Evolutionary conservation across 1,140 invertebrate genomes (phyloP), one percentile per base, ranked within the genome.

Genomic region (Notospermus geniculatus): DNA sequence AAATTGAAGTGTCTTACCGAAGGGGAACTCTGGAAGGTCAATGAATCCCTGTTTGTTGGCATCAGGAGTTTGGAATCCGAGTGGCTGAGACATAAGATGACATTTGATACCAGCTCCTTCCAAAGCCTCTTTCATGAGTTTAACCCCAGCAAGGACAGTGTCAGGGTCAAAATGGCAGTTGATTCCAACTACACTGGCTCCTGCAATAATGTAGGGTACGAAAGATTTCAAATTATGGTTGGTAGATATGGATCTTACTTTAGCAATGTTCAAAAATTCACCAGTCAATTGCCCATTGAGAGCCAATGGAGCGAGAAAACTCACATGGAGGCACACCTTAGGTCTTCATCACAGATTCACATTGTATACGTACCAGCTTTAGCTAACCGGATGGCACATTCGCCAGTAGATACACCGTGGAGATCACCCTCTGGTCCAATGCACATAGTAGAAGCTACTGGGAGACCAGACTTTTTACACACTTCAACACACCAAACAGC

Each of bases 111-210:
- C 75, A 4, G 68, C 74, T 17, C 63, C 62, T 1, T 75, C 67
- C 28, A 82, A 43, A n/a, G 70, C 78, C 53, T 63, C 60, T 55
- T 82, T 82, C 81, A 82, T 82, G 43, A 70, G 22, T 32, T 64
- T 67, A 9, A 82, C 61, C 17, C 74, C 68, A 25, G 80, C 61
- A 46, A 82, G 65, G 30, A 64, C 68, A 17, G 70, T 62, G 52
- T 77, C 77, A 13, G 81, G 81, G 46, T 81, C 81, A 60, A 78
- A 82, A 58, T 82, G 81, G 55, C 81, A 82, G 64, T 82, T 82
- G 1, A 82, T 56, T 1, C 81, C 81, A 23, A 82, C 77, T 60
- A 82, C 74, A 58, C 80, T 62, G n/a, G 80, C 76, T 9, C 80
- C 73, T 74, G 55, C 0, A 53, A 60, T 23, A n/a, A 36, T 36